Conservation (phyloP, 2,113 vertebrate species). For the Vimba vimba region DNA sequence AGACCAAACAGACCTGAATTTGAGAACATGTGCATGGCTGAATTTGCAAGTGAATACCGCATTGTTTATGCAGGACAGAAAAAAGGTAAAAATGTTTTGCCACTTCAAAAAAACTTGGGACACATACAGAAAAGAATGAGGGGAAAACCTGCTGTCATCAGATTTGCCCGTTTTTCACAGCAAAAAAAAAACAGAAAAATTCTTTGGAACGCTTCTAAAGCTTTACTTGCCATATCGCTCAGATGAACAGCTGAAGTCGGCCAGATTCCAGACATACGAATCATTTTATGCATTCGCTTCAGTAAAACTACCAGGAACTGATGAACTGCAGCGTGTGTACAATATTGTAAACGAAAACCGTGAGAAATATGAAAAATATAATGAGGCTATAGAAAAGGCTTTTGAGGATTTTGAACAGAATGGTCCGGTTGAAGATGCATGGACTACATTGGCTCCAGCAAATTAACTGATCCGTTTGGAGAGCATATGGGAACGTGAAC, state of each 20-base stretch:
- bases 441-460: too few relatives aligned
- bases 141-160: constrained; percentile 40
- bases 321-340: background rate
- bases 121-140: constrained; percentile 42
- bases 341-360: constrained; percentile 38
- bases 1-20: constrained; percentile 35
- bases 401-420: background rate
- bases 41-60: constrained; percentile 44
- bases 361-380: constrained; percentile 29
- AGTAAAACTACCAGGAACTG: constrained; percentile 21
- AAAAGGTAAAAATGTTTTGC: constrained; percentile 30
- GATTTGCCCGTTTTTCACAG: constrained; percentile 45
- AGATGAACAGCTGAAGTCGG: background rate
- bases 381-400: constrained; percentile 34
- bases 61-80: constrained; percentile 34
- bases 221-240: constrained; percentile 42
- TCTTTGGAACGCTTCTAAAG: constrained; percentile 43
- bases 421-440: too few relatives aligned
- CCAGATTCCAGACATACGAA: background rate
- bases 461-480: background rate
- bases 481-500: background rate
- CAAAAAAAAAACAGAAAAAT: constrained; percentile 48
- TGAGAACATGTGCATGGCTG: constrained; percentile 48
- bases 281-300: constrained; percentile 10
- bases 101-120: constrained; percentile 45